Evolutionary conservation across 1,140 invertebrate species (phyloP).

Genomic region (Eupristina koningsbergeri): DNA sequence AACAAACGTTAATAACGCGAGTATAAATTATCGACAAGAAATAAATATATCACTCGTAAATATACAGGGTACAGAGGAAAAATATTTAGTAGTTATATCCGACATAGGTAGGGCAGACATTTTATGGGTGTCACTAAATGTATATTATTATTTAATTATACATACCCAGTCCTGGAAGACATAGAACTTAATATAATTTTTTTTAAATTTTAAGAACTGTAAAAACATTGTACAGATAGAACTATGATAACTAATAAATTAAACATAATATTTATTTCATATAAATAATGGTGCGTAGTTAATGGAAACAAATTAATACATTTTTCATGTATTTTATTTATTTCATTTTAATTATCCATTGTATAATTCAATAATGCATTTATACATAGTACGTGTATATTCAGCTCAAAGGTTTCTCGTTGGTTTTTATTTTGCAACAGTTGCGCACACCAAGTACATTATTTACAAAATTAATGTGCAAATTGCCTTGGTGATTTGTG

Average conservation of each 20-base stretch:
- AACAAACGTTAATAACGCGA: neutral
- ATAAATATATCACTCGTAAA: neutral
- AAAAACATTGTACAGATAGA: neutral
- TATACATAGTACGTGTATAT: neutral
- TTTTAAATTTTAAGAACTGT: neutral
- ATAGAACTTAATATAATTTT: neutral
- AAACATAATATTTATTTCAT: constrained; percentile 1
- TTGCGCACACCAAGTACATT: neutral
- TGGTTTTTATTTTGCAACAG: neutral
- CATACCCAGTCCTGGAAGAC: neutral
- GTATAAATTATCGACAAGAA: neutral
- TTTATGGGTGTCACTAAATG: neutral
- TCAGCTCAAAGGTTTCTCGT: neutral
- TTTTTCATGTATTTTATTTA: neutral
- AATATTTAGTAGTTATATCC: neutral
- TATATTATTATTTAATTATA: constrained; percentile 13
- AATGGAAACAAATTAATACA: neutral
- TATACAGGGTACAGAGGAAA: neutral
- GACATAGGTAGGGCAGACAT: neutral
- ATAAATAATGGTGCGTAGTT: neutral
- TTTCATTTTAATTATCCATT: neutral
- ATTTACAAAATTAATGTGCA: neutral
- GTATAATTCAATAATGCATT: neutral
- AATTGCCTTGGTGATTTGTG: neutral
- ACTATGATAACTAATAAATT: neutral